Conservation (phyloP, 2,797 vertebrate genomes). For the Sylvilagus floridanus region DNA sequence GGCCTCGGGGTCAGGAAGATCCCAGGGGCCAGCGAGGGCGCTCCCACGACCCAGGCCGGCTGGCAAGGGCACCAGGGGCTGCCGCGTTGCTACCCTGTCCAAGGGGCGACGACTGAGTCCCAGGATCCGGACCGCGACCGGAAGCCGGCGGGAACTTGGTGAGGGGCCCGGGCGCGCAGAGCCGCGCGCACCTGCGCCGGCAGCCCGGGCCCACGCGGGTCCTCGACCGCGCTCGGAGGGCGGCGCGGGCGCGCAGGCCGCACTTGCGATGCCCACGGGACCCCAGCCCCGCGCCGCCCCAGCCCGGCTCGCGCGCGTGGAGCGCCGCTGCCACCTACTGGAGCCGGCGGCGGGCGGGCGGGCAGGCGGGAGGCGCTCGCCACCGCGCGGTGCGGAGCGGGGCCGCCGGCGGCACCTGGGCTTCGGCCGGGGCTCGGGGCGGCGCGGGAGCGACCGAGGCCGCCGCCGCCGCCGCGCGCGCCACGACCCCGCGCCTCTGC, state of each 20-base stretch:
- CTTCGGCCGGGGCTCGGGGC: neutral
- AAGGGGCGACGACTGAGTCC: neutral
- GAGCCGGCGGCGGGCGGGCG: neutral
- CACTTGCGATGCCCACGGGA: too few species aligned
- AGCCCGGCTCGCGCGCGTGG: neutral
- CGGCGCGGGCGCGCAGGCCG: neutral
- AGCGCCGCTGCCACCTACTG: slow-evolving; percentile 80
- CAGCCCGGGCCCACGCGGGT: accelerated
- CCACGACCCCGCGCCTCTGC: neutral
- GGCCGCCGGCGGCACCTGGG: neutral
- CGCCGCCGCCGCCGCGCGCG: neutral
- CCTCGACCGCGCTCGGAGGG: accelerated
- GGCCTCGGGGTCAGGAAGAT: neutral
- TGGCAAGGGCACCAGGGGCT: neutral
- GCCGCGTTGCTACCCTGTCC: neutral
- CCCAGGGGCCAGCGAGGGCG: neutral
- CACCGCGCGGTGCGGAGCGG: slow-evolving; percentile 14
- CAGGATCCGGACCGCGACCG: accelerated
- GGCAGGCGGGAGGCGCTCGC: neutral
- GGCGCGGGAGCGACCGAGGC: neutral
- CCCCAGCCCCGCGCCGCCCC: neutral
- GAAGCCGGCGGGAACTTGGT: neutral
- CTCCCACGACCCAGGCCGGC: neutral
- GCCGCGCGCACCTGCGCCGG: neutral
- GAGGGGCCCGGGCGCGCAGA: accelerated